Percentiles rank a stretch among this genome's conserved stretches.
These are phyloP conservation scores for Cephus runcator DNA, from an alignment of 2,888 invertebrate genomes.

Conservation along the genomic window DNA sequence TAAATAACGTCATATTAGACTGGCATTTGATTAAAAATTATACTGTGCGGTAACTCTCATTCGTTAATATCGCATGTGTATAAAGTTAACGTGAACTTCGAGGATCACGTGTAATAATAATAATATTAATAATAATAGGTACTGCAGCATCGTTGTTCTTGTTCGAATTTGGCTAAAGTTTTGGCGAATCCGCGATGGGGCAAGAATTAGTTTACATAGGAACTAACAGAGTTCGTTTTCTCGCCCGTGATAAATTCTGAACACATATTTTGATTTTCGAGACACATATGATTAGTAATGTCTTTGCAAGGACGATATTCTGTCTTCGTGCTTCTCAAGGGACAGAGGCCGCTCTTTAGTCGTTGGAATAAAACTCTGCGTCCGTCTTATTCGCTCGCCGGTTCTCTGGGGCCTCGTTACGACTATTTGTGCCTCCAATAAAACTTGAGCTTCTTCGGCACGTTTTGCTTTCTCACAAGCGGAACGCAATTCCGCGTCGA, in stretches of 20 bases:
- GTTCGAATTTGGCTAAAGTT: too few species aligned
- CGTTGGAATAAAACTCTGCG: conserved; percentile 78
- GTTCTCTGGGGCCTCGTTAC: conserved; percentile 69
- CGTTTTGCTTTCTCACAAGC: conserved; percentile 76
- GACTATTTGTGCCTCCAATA: conserved; percentile 70
- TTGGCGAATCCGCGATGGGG: too few species aligned
- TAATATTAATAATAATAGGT: too few species aligned
- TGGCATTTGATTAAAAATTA: too few species aligned
- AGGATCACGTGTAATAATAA: too few species aligned
- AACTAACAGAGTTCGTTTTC: conserved; percentile 19
- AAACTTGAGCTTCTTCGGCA: conserved; percentile 74
- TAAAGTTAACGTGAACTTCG: too few species aligned
- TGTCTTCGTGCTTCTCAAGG: conserved; percentile 49
- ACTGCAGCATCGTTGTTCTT: too few species aligned
- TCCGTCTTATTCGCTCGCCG: conserved; percentile 73
- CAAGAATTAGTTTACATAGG: too few species aligned
- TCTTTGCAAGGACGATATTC: conserved; percentile 34
- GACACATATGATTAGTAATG: conserved; percentile 28
- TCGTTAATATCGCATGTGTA: too few species aligned
- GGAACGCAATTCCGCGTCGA: conserved; percentile 77
- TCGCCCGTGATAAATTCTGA: conserved; percentile 51
- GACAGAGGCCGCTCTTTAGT: conserved; percentile 69
- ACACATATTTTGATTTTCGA: conserved; percentile 38
- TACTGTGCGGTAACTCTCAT: too few species aligned
- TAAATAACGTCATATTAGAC: too few species aligned